Conservation (phyloP, 2,888 invertebrate species). For the Electrophaes corylata region DNA sequence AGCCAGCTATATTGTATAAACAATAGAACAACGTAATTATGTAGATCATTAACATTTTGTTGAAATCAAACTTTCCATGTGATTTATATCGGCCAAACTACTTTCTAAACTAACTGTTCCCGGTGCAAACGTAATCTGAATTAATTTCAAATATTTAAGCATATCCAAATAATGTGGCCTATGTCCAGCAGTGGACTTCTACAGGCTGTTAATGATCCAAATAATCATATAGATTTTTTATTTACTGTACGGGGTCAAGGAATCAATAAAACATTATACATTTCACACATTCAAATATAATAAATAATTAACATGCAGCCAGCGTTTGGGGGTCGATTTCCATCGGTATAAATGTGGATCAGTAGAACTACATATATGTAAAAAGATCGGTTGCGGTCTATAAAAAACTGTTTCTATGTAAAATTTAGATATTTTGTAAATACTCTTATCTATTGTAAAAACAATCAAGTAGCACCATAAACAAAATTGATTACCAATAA, state of each 20-base stretch:
- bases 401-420: too few relatives aligned
- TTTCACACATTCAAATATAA: not conserved
- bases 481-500: conserved; percentile 9
- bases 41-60: not conserved
- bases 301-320: not conserved
- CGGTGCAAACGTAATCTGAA: not conserved
- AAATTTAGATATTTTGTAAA: too few relatives aligned
- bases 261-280: not conserved
- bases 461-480: conserved; percentile 1
- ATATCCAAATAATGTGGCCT: too few relatives aligned
- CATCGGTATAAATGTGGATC: too few relatives aligned
- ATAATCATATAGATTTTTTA: too few relatives aligned
- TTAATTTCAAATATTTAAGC: not conserved
- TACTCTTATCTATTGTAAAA: too few relatives aligned
- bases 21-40: not conserved
- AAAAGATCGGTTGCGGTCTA: too few relatives aligned
- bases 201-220: too few relatives aligned
- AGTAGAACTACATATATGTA: too few relatives aligned
- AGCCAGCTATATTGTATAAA: not conserved
- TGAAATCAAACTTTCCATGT: not conserved
- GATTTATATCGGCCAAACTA: not conserved
- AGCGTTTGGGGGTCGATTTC: too few relatives aligned
- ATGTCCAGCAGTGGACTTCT: too few relatives aligned
- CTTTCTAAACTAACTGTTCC: not conserved
- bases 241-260: too few relatives aligned